phyloP scores from a whole-genome alignment of 2,888 invertebrate genomes.

The Lordiphosa andalusiaca region DNA sequence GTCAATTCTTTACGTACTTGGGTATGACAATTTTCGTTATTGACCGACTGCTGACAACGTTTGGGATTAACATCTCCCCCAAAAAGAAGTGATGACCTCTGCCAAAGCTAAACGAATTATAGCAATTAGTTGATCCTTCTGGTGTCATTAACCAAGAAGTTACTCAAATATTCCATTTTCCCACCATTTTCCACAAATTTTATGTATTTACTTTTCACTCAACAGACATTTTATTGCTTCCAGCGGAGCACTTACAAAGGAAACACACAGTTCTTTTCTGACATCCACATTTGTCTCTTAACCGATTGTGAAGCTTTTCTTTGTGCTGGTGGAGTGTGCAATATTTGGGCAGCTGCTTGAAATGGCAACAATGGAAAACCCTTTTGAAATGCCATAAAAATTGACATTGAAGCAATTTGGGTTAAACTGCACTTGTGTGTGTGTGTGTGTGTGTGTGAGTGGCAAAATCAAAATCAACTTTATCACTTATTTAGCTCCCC shows the following conservation, averaged over 20 bases:
- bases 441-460: constrained; percentile 25
- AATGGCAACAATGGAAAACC: constrained; percentile 28
- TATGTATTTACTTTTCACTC: too few species aligned
- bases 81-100: too few species aligned
- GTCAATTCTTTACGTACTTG: too few species aligned
- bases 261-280: constrained; percentile 2
- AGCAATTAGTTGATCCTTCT: too few species aligned
- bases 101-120: too few species aligned
- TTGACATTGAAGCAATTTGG: constrained; percentile 61
- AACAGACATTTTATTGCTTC: constrained; percentile 35
- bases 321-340: constrained; percentile 17
- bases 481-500: constrained; percentile 66
- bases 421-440: constrained; percentile 31
- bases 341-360: constrained; percentile 37
- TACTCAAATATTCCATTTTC: too few species aligned
- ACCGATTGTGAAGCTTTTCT: constrained; percentile 17
- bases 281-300: constrained; percentile 19
- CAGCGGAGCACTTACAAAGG: constrained; percentile 6
- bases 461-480: constrained; percentile 64
- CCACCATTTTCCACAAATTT: too few species aligned
- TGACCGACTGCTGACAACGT: too few species aligned
- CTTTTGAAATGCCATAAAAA: constrained; percentile 47
- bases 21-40: too few species aligned
- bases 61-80: too few species aligned
- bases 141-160: too few species aligned